Evolutionary conservation across 1,140 invertebrate genomes (phyloP).

Genomic region (Portunus trituberculatus): DNA sequence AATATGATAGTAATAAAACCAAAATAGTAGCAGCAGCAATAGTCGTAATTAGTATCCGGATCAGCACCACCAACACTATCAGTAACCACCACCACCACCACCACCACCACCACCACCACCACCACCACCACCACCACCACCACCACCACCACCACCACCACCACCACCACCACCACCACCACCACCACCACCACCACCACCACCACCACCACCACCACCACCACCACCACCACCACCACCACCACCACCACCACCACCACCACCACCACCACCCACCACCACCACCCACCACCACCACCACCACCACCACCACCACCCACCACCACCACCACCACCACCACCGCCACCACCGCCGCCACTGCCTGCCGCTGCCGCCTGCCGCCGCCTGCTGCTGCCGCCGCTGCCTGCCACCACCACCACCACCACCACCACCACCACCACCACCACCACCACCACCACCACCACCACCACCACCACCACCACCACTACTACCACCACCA

Average conservation of each 20-base stretch:
- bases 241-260: slow-evolving; percentile 34
- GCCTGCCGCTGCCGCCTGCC: neutral
- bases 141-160: slow-evolving; percentile 30
- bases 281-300: too few relatives aligned
- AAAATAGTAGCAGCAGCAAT: too few relatives aligned
- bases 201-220: slow-evolving; percentile 14
- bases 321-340: slow-evolving; percentile 14
- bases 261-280: slow-evolving; percentile 32
- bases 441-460: slow-evolving; percentile 7
- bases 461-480: slow-evolving; percentile 22
- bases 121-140: slow-evolving; percentile 34
- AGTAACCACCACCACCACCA: slow-evolving; percentile 12
- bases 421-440: slow-evolving; percentile 32
- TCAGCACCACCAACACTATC: neutral
- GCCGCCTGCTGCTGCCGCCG: too few relatives aligned
- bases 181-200: slow-evolving; percentile 28
- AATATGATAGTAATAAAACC: too few relatives aligned
- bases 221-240: neutral
- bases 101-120: slow-evolving; percentile 29
- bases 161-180: slow-evolving; percentile 11
- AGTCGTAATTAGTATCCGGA: too few relatives aligned
- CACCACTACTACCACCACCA: slow-evolving; percentile 24
- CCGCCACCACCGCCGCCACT: neutral
- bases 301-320: neutral
- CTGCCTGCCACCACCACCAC: neutral